Percentiles rank a stretch among this genome's conserved stretches.
phyloP scores from a whole-genome alignment of 2,888 invertebrate species.

The Drosophila subsilvestris region DNA sequence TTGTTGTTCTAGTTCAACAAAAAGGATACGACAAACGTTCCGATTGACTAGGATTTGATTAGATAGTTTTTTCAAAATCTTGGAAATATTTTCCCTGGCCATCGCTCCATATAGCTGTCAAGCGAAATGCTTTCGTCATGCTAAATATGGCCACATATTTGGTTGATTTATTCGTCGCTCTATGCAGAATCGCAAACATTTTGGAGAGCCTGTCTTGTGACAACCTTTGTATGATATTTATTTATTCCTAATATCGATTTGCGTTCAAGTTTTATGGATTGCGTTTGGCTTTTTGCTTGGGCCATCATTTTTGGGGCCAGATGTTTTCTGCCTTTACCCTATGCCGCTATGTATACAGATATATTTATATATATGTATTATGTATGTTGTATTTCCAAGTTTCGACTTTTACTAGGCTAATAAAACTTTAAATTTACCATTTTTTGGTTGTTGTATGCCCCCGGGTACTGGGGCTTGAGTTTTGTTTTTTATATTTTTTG shows the following conservation, averaged over 20 bases:
- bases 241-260: slow-evolving; percentile 51
- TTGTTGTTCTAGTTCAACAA: slow-evolving; percentile 2
- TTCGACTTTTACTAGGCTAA: slow-evolving; percentile 41
- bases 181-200: not conserved
- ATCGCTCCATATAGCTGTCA: not conserved
- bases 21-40: not conserved
- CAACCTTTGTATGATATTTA: slow-evolving; percentile 35
- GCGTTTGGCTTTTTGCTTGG: slow-evolving; percentile 12
- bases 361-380: slow-evolving; percentile 30
- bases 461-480: slow-evolving; percentile 14
- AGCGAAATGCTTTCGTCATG: slow-evolving; percentile 6
- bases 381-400: slow-evolving; percentile 21
- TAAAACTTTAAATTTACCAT: slow-evolving; percentile 36
- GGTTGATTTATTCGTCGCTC: not conserved
- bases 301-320: slow-evolving; percentile 20
- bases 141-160: not conserved
- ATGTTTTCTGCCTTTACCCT: slow-evolving; percentile 27
- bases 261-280: slow-evolving; percentile 32
- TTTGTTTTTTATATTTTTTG: slow-evolving; percentile 15
- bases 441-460: not conserved
- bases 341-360: slow-evolving; percentile 20
- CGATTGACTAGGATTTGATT: not conserved
- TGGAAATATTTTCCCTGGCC: too few relatives aligned
- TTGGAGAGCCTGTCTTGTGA: slow-evolving; percentile 22
- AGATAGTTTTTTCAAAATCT: too few relatives aligned